Percentiles rank a stretch among this genome's conserved stretches.
These are phyloP conservation scores for Saiga tatarica DNA, from an alignment of 2,113 vertebrate genomes.

Conservation along the genomic window DNA sequence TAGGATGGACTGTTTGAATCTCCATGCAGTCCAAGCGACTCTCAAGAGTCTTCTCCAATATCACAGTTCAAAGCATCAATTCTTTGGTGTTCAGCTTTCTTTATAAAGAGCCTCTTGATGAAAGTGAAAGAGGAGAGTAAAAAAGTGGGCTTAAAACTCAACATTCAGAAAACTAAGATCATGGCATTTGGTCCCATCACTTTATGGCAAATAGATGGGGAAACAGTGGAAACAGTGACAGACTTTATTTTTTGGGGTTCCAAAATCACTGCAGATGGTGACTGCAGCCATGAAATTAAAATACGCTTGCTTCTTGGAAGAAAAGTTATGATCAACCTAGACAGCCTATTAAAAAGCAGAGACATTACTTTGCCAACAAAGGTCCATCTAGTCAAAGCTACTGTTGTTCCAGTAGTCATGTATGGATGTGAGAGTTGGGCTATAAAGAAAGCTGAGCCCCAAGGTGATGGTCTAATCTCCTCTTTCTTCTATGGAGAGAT, in stretches of 20 bases:
- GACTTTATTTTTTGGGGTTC: background rate
- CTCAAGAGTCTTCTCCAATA: background rate
- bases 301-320: background rate
- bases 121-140: background rate
- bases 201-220: background rate
- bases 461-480: background rate
- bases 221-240: background rate
- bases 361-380: background rate
- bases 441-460: background rate
- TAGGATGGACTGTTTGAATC: background rate
- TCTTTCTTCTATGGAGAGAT: background rate
- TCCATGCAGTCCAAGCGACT: fast-evolving
- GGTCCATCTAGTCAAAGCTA: background rate
- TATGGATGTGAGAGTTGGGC: background rate
- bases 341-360: background rate
- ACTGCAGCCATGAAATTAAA: background rate
- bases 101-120: background rate
- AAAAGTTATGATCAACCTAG: background rate
- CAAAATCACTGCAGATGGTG: background rate
- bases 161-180: background rate
- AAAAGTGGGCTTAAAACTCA: background rate
- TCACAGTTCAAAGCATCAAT: background rate
- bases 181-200: background rate
- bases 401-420: background rate
- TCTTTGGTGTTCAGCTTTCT: background rate